Evolutionary conservation across 92 coral and sea anemone species (phyloP).

Genomic region (Phenganax marumi): DNA sequence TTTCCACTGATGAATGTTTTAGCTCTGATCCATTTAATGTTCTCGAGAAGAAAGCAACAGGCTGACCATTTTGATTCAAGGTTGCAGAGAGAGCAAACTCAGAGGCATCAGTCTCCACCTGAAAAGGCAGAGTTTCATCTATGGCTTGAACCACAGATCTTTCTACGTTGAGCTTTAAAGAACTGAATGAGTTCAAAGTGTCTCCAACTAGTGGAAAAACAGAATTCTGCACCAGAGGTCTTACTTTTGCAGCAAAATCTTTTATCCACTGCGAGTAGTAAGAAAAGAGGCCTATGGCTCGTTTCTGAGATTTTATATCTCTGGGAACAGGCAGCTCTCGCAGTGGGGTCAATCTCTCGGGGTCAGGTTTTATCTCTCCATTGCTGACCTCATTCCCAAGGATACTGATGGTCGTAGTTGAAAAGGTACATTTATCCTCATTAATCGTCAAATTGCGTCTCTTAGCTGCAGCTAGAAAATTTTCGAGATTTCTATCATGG

Average conservation of each 20-base stretch:
- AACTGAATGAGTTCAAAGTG: neutral
- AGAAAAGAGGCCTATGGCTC: slow-evolving; percentile 56
- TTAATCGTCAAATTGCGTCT: slow-evolving; percentile 40
- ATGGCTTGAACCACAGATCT: neutral
- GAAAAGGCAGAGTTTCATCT: neutral
- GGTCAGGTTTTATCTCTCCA: slow-evolving; percentile 51
- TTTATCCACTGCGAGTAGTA: slow-evolving; percentile 58
- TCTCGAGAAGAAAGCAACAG: slow-evolving; percentile 30
- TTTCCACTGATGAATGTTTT: neutral
- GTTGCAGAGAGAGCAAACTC: slow-evolving; percentile 41
- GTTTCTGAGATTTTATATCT: slow-evolving; percentile 35
- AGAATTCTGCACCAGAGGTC: too few relatives aligned
- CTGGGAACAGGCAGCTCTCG: slow-evolving; percentile 58
- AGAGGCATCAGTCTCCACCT: neutral
- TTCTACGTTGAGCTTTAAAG: neutral
- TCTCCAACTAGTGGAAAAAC: neutral
- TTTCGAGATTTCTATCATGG: neutral
- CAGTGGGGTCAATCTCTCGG: slow-evolving; percentile 47
- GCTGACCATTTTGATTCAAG: slow-evolving; percentile 46
- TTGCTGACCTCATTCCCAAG: slow-evolving; percentile 61
- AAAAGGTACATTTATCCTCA: slow-evolving; percentile 54
- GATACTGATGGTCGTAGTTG: slow-evolving; percentile 51
- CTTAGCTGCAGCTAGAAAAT: slow-evolving; percentile 1
- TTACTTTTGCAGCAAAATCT: too few relatives aligned
- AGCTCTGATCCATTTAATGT: slow-evolving; percentile 6